Evolutionary conservation across 2,888 invertebrate genomes (phyloP), one percentile per base, ranked within the genome.

Genomic region (Diarsia brunnea): DNA sequence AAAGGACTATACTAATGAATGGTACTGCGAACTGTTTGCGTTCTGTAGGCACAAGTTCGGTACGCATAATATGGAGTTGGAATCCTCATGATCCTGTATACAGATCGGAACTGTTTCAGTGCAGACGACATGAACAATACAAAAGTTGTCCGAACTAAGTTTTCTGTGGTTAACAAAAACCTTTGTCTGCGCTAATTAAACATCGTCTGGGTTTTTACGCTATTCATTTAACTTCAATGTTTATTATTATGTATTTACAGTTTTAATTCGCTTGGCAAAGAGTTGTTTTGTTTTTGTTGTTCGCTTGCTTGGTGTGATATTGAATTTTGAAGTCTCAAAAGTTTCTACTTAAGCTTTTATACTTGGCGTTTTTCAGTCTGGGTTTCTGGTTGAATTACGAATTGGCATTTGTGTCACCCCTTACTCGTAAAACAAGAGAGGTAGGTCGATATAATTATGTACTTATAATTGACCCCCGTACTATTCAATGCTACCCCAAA

Each of bases 171-270:
- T 47, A 55, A 49, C 58, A 66, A 63, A 16, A 14, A 61, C 47
- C 14, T 27, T 67, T 67, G 53, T 67, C 43, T 55, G n/a, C 27
- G 27, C 61, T 80, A 49, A 80, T 66, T 78, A 80, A 43, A 27
- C 47, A 65, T 65, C 21, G 43, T 11, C 38, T 47, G 16, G 0
- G 24, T 53, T 79, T 38, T 70, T 27, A 64, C 63, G 31, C 12
- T 38, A 38, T 24, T 24, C 14, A 43, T 27, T 58, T 49, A 61
- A 49, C 43, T 21, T 31, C 21, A 45, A 21, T 21, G 14, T 55
- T 43, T 4, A 74, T 51, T 27, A 5, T 51, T 47, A 49, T 38
- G 11, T 21, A 21, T 16, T 16, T 47, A 16, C 16, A 45, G 19
- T 53, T 14, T 19, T 21, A 31, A 14, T 77, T 60, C 27, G 3